These are phyloP conservation scores for Megaceryle alcyon DNA, from an alignment of 2,797 vertebrate species.

Conservation along the genomic window DNA sequence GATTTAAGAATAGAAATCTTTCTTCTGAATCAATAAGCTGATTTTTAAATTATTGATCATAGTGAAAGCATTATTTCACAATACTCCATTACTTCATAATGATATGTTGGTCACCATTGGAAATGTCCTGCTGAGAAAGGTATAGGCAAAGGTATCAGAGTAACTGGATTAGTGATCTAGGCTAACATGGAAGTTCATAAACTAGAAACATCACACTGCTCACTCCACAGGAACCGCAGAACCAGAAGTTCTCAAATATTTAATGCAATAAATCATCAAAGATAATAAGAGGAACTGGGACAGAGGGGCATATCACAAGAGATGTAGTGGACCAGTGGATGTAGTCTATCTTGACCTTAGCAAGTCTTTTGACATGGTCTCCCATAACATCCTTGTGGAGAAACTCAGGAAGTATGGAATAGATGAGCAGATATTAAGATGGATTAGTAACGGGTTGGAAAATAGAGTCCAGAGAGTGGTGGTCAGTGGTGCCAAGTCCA, in stretches of 20 bases:
- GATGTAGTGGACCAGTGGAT: too few relatives aligned
- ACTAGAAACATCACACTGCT: not conserved
- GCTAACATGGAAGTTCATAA: not conserved
- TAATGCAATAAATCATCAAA: not conserved
- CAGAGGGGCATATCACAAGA: not conserved
- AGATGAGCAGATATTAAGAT: too few relatives aligned
- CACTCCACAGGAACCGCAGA: not conserved
- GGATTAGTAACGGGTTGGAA: too few relatives aligned
- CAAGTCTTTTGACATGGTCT: too few relatives aligned
- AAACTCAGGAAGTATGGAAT: too few relatives aligned
- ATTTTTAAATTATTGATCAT: not conserved
- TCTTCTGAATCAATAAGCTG: not conserved
- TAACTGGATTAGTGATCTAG: not conserved
- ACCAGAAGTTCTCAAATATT: not conserved
- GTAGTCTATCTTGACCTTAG: too few relatives aligned
- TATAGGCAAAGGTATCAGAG: not conserved
- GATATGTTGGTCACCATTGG: not conserved
- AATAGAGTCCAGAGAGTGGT: too few relatives aligned
- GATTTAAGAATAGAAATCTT: not conserved
- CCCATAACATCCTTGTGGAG: too few relatives aligned
- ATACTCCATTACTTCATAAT: not conserved
- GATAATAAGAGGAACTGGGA: not conserved
- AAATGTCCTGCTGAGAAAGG: not conserved
- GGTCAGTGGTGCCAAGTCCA: too few relatives aligned
- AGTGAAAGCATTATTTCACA: not conserved